Evolutionary conservation across 2,888 invertebrate species (phyloP).

Genomic region (Drosophila heteroneura): DNA sequence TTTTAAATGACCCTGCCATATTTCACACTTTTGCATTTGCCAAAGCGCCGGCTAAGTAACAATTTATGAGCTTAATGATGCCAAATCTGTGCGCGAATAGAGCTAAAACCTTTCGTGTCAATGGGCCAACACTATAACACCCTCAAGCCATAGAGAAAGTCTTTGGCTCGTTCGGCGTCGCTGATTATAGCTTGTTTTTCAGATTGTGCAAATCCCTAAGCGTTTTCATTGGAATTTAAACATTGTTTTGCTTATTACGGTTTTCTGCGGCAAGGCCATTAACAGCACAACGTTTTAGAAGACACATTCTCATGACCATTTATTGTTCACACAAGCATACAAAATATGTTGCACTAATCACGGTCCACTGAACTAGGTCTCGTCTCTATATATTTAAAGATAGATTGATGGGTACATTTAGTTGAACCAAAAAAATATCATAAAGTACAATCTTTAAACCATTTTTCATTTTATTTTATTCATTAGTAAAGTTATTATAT

Average conservation of each 20-base stretch:
- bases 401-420: constrained; percentile 8
- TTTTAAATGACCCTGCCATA: constrained; percentile 61
- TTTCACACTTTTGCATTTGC: constrained; percentile 69
- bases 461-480: constrained; percentile 8
- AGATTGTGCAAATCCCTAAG: constrained; percentile 58
- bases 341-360: constrained; percentile 19
- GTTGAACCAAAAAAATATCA: constrained; percentile 18
- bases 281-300: constrained; percentile 45
- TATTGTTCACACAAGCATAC: constrained; percentile 31
- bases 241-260: constrained; percentile 40
- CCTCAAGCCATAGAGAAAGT: constrained; percentile 71
- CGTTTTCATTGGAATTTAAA: constrained; percentile 56
- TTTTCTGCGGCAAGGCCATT: constrained; percentile 50
- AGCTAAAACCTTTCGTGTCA: constrained; percentile 60
- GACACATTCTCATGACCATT: constrained; percentile 18
- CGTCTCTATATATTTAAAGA: not conserved
- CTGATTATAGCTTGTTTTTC: constrained; percentile 33
- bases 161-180: constrained; percentile 4
- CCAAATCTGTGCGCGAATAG: constrained; percentile 48
- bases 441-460: constrained; percentile 26
- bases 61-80: constrained; percentile 68
- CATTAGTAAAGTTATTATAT: constrained; percentile 3
- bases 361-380: constrained; percentile 6
- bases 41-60: constrained; percentile 29
- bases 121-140: constrained; percentile 67